phyloP scores from a whole-genome alignment of 92 coral and sea anemone genomes.

The Nematostella vectensis region DNA sequence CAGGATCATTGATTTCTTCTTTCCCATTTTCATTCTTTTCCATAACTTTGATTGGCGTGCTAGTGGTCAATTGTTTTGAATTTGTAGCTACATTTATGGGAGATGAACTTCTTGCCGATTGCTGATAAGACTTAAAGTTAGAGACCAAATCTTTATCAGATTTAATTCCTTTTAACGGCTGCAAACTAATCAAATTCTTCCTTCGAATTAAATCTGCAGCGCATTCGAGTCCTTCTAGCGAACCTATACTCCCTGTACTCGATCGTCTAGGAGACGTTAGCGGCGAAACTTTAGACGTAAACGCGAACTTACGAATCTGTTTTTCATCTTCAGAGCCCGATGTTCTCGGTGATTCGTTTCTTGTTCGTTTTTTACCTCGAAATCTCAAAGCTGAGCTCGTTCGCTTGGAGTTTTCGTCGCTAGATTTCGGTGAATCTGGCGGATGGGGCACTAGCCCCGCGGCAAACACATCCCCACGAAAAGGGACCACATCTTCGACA shows the following conservation, averaged over 20 bases:
- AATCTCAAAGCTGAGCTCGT: conserved; percentile 35
- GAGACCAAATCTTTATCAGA: conserved; percentile 39
- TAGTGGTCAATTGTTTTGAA: too few relatives aligned
- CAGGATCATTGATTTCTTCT: too few relatives aligned
- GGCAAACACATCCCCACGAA: conserved; percentile 16
- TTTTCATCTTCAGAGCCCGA: conserved; percentile 79
- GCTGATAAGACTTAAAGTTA: conserved; percentile 53
- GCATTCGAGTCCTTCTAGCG: conserved; percentile 33
- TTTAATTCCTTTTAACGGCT: conserved; percentile 49
- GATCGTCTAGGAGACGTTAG: conserved; percentile 23
- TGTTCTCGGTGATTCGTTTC: conserved; percentile 59
- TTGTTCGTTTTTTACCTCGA: conserved; percentile 50
- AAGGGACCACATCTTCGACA: background rate
- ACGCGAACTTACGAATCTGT: conserved; percentile 30
- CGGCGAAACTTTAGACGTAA: conserved; percentile 34
- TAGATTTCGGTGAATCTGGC: conserved; percentile 52
- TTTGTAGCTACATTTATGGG: too few relatives aligned
- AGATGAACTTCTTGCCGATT: conserved; percentile 21
- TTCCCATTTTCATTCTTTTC: too few relatives aligned
- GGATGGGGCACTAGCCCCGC: conserved; percentile 63
- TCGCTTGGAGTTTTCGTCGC: conserved; percentile 18
- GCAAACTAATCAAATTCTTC: too few relatives aligned
- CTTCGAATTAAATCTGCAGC: conserved; percentile 23
- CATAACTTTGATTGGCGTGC: too few relatives aligned
- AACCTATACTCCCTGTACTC: conserved; percentile 45